phyloP scores from a whole-genome alignment of 1,140 invertebrate genomes.

The Diprion similis region DNA sequence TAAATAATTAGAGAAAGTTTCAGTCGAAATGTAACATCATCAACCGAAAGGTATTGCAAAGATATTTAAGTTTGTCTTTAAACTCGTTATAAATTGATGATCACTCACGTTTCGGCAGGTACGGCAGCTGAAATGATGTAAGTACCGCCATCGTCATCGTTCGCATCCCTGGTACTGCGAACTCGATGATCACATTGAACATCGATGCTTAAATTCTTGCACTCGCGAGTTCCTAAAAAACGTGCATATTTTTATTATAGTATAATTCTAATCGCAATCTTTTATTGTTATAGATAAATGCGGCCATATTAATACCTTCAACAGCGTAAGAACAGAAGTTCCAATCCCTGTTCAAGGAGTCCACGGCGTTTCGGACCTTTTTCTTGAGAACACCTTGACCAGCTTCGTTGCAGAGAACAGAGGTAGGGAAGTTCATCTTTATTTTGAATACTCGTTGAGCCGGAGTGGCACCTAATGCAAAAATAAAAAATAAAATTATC shows the following conservation, averaged over 20 bases:
- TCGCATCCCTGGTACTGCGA: constrained; percentile 53
- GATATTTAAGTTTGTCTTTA: background rate
- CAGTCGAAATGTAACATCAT: constrained; percentile 34
- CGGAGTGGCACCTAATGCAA: constrained; percentile 71
- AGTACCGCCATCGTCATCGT: constrained; percentile 72
- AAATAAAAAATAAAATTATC: constrained; percentile 33
- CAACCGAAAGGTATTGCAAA: constrained; percentile 17
- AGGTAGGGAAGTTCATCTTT: constrained; percentile 91
- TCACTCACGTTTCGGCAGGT: constrained; percentile 82
- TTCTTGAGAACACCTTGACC: constrained; percentile 90
- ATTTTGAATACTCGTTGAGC: constrained; percentile 93
- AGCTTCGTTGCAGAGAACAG: constrained; percentile 92
- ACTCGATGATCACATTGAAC: constrained; percentile 86
- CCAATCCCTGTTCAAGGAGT: constrained; percentile 90
- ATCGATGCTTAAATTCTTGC: constrained; percentile 87
- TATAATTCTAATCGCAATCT: constrained; percentile 45
- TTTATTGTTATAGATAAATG: constrained; percentile 12
- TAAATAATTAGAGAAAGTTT: constrained; percentile 14
- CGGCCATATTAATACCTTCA: constrained; percentile 66
- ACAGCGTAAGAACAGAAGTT: constrained; percentile 90
- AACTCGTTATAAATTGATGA: constrained; percentile 11
- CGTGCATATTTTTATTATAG: constrained; percentile 24
- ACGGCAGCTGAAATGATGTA: constrained; percentile 81
- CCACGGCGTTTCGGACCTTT: constrained; percentile 85
- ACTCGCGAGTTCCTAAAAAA: constrained; percentile 69